These are phyloP conservation scores for Eurosta solidaginis DNA, from an alignment of 1,140 invertebrate genomes.

Conservation along the genomic window DNA sequence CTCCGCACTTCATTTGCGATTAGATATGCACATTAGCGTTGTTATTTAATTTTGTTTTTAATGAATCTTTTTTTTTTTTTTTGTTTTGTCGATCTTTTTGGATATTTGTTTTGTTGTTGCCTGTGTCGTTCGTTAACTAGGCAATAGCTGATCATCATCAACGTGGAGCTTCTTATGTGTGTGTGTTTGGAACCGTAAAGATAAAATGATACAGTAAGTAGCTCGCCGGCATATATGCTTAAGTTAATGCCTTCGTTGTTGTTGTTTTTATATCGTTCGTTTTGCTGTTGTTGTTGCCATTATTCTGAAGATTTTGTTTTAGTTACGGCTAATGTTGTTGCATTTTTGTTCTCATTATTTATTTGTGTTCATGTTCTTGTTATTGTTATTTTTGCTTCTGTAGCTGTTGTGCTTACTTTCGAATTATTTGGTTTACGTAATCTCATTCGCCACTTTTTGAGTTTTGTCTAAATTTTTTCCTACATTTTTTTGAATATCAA, in stretches of 20 bases:
- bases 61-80: constrained; percentile 1
- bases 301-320: background rate
- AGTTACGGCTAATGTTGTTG: background rate
- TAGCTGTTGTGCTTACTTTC: background rate
- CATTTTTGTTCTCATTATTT: background rate
- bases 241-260: constrained; percentile 28
- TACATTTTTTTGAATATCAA: background rate
- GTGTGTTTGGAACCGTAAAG: background rate
- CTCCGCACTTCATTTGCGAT: constrained; percentile 34
- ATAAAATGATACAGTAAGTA: background rate
- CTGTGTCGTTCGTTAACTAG: background rate
- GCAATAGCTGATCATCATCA: no score
- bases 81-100: background rate
- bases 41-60: constrained; percentile 1
- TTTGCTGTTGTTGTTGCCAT: background rate
- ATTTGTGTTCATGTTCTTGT: background rate
- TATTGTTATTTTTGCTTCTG: background rate
- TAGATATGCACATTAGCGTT: constrained; percentile 33
- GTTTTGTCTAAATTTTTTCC: background rate
- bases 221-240: background rate
- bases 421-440: constrained; percentile 17
- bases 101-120: background rate
- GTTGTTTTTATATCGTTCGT: constrained; percentile 33
- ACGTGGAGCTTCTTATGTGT: background rate
- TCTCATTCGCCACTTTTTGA: constrained; percentile 20